These are phyloP conservation scores for Coecobrya sp. DNA, from an alignment of 2,888 invertebrate species.

Conservation along the genomic window DNA sequence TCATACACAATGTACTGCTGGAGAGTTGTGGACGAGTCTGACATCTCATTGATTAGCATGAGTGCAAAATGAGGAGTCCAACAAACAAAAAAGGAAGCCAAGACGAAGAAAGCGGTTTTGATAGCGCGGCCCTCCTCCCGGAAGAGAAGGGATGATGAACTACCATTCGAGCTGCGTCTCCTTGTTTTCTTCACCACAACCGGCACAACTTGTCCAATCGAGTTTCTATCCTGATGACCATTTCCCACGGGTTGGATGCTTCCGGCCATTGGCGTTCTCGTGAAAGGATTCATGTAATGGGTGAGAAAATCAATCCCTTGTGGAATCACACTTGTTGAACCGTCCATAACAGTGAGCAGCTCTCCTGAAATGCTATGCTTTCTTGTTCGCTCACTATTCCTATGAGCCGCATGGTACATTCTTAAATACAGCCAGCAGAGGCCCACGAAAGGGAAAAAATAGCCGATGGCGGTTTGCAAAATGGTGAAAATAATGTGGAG, in stretches of 20 bases:
- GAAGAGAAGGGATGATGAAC: slow-evolving; percentile 88
- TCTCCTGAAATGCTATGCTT: slow-evolving; percentile 88
- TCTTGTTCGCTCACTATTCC: slow-evolving; percentile 88
- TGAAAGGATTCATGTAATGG: slow-evolving; percentile 86
- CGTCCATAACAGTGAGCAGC: slow-evolving; percentile 86
- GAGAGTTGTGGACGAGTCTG: slow-evolving; percentile 71
- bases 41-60: slow-evolving; percentile 87
- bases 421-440: slow-evolving; percentile 88
- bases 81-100: slow-evolving; percentile 88
- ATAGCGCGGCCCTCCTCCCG: slow-evolving; percentile 89
- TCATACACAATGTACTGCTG: slow-evolving; percentile 70
- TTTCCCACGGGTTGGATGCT: slow-evolving; percentile 73
- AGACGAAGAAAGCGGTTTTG: slow-evolving; percentile 89
- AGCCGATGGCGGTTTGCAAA: slow-evolving; percentile 88
- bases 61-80: slow-evolving; percentile 88
- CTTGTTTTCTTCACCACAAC: slow-evolving; percentile 86
- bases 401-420: slow-evolving; percentile 88
- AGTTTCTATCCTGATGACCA: slow-evolving; percentile 65
- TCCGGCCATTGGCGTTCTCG: slow-evolving; percentile 86
- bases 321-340: slow-evolving; percentile 86
- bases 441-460: slow-evolving; percentile 88
- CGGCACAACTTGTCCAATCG: slow-evolving; percentile 81
- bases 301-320: slow-evolving; percentile 86
- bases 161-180: slow-evolving; percentile 88
- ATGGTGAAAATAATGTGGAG: slow-evolving; percentile 87